Evolutionary conservation across 2,888 invertebrate genomes (phyloP).

Genomic region (Andrena hattorfiana): DNA sequence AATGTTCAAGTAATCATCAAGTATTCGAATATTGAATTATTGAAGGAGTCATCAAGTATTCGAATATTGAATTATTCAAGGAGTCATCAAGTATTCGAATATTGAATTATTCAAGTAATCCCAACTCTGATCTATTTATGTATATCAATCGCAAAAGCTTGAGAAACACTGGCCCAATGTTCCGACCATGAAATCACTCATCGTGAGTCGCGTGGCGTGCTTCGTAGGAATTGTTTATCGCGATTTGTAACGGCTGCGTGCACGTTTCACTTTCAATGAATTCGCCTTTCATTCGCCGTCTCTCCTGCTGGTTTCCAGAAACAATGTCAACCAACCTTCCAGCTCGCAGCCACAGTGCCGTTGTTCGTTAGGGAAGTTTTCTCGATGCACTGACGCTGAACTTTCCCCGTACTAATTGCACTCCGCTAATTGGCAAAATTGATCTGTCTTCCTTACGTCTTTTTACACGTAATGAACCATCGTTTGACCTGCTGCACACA

Average conservation of each 20-base stretch:
- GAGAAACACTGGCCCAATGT: conserved; percentile 18
- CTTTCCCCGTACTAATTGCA: conserved; percentile 50
- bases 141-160: not conserved
- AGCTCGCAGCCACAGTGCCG: not conserved
- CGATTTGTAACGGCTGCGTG: conserved; percentile 31
- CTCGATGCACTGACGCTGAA: conserved; percentile 25
- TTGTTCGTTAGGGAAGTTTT: conserved; percentile 15
- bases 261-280: conserved; percentile 52
- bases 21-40: too few relatives aligned
- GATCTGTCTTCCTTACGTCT: conserved; percentile 31
- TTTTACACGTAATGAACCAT: not conserved
- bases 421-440: conserved; percentile 48
- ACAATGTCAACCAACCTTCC: conserved; percentile 21
- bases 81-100: too few relatives aligned
- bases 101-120: too few relatives aligned
- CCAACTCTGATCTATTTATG: not conserved
- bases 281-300: conserved; percentile 28
- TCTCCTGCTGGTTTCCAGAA: conserved; percentile 18
- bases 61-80: too few relatives aligned
- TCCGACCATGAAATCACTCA: conserved; percentile 21
- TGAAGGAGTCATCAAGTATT: too few relatives aligned
- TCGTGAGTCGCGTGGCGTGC: conserved; percentile 24
- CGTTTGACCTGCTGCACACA: not conserved
- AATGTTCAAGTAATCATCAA: too few relatives aligned
- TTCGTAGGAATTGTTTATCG: conserved; percentile 34